Conservation (phyloP, 2,888 invertebrate species). For the Thumatha senex region DNA sequence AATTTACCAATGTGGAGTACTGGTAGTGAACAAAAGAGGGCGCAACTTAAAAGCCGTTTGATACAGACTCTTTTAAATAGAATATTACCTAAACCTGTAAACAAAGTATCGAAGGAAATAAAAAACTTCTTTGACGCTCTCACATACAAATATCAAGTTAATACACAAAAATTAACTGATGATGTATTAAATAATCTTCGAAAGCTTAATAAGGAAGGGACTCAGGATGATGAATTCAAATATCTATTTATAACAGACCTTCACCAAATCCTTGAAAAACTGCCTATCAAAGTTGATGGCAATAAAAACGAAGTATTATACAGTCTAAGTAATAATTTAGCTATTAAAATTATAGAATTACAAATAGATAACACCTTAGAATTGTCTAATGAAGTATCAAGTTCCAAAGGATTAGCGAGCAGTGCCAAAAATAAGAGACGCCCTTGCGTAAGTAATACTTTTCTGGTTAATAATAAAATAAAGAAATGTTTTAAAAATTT, state of each 20-base stretch:
- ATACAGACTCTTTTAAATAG: slow-evolving; percentile 3
- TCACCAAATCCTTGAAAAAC: background rate
- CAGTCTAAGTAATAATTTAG: background rate
- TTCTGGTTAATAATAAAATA: no score
- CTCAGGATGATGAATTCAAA: background rate
- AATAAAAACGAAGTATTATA: background rate
- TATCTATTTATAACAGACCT: background rate
- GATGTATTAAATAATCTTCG: background rate
- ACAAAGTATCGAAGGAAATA: background rate
- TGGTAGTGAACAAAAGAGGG: background rate
- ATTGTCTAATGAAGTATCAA: background rate
- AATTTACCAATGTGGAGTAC: slow-evolving; percentile 10
- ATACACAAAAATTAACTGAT: background rate
- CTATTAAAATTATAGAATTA: background rate
- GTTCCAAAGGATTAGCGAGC: background rate
- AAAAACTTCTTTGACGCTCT: background rate
- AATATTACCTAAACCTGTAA: background rate
- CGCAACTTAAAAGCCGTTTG: background rate
- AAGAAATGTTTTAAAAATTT: no score
- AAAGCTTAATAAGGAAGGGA: background rate
- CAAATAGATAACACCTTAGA: background rate
- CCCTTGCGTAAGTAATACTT: background rate
- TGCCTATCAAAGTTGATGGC: background rate
- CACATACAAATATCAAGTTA: background rate
- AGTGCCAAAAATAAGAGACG: background rate